These are phyloP conservation scores for Helarctos malayanus DNA, from an alignment of 2,797 vertebrate species.

Conservation along the genomic window DNA sequence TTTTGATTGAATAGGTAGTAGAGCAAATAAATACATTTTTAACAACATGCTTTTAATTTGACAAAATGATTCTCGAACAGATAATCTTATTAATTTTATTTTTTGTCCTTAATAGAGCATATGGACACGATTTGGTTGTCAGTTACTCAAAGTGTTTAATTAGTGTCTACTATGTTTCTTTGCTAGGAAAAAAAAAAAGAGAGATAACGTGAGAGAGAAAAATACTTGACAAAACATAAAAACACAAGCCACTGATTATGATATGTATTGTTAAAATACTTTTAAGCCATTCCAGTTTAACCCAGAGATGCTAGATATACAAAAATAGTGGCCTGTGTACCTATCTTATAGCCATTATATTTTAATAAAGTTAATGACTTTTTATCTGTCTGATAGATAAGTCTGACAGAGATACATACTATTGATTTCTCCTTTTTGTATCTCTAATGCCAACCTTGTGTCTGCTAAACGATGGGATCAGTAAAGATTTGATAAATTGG, in stretches of 20 bases:
- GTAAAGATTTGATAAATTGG: background rate
- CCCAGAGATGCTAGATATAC: background rate
- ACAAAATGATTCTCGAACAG: background rate
- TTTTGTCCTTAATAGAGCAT: background rate
- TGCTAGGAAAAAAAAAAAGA: background rate
- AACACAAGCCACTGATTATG: background rate
- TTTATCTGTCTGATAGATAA: background rate
- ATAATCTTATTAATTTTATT: background rate
- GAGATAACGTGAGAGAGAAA: background rate
- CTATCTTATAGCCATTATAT: background rate
- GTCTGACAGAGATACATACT: background rate
- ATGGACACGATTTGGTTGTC: background rate
- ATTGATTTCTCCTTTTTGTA: background rate
- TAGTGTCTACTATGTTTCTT: background rate
- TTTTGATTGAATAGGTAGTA: background rate
- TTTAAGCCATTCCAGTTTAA: background rate
- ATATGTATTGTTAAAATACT: background rate
- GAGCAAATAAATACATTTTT: background rate
- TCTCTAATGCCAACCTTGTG: background rate
- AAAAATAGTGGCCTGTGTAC: background rate
- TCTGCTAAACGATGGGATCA: background rate
- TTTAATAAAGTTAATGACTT: slow-evolving; percentile 50
- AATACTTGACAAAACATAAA: background rate
- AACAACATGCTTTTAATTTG: background rate
- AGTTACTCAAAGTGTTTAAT: background rate